phyloP scores from a whole-genome alignment of 2,888 invertebrate species.

The Chymomyza fuscimana region DNA sequence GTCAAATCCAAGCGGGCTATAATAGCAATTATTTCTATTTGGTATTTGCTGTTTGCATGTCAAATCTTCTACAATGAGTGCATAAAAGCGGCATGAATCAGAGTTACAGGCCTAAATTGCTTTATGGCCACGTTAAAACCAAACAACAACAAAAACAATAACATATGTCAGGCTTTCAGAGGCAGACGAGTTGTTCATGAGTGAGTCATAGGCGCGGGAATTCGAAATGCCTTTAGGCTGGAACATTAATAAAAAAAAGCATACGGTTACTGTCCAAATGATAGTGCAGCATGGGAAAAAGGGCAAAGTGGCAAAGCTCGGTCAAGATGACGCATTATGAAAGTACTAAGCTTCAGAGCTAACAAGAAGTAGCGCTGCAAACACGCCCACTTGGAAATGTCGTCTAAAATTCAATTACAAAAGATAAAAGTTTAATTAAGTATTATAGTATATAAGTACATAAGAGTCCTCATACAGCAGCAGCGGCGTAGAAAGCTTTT shows the following conservation, averaged over 20 bases:
- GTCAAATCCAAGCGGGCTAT: not conserved
- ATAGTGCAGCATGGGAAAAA: not conserved
- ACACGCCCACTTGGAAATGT: not conserved
- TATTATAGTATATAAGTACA: conserved; percentile 12
- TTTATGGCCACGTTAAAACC: conserved; percentile 21
- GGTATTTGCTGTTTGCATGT: conserved; percentile 52
- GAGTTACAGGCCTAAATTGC: conserved; percentile 3
- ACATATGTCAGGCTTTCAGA: not conserved
- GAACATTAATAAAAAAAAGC: conserved; percentile 38
- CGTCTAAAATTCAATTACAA: conserved; percentile 35
- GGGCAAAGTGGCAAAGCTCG: conserved; percentile 9
- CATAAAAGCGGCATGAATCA: conserved; percentile 5
- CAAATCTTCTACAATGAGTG: conserved; percentile 47
- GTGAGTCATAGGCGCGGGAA: conserved; percentile 52
- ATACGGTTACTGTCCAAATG: not conserved
- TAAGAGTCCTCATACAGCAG: not conserved
- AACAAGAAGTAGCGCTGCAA: not conserved
- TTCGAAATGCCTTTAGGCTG: conserved; percentile 51
- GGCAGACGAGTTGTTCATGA: not conserved
- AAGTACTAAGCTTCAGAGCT: conserved; percentile 12
- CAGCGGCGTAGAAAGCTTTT: too few relatives aligned
- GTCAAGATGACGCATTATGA: conserved; percentile 48
- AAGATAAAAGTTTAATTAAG: conserved; percentile 40
- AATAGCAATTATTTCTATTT: conserved; percentile 49
- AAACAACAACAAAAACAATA: conserved; percentile 15